A percentile compares a stretch with the other conserved stretches of the same genome.
These are phyloP conservation scores for Euzetes globulus DNA, from an alignment of 2,888 invertebrate species.

Conservation along the genomic window DNA sequence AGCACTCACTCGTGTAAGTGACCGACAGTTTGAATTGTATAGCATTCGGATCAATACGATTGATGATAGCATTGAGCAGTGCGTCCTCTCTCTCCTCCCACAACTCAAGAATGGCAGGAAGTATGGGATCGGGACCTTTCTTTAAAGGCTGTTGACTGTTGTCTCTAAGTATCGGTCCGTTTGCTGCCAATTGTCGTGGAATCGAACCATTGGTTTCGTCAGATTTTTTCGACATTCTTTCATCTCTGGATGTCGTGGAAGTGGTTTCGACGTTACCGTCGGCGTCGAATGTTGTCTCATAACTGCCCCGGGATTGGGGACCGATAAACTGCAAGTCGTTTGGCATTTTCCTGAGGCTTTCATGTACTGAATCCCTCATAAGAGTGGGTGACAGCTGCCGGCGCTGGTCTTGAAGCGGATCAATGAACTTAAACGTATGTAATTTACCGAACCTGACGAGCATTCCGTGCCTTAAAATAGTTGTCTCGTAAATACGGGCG, in stretches of 20 bases:
- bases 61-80: conserved; percentile 77
- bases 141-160: conserved; percentile 28
- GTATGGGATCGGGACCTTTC: conserved; percentile 70
- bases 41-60: conserved; percentile 68
- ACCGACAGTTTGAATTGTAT: conserved; percentile 87
- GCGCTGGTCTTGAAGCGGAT: conserved; percentile 46
- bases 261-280: conserved; percentile 87
- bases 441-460: conserved; percentile 52
- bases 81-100: conserved; percentile 89
- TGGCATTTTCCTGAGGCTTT: conserved; percentile 8
- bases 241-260: conserved; percentile 67
- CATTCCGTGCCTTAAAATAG: conserved; percentile 63
- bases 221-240: conserved; percentile 57
- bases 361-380: conserved; percentile 22
- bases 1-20: conserved; percentile 63
- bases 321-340: neutral
- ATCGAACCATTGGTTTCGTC: conserved; percentile 41
- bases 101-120: conserved; percentile 90
- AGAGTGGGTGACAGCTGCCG: conserved; percentile 6
- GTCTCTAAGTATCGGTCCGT: neutral
- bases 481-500: conserved; percentile 82
- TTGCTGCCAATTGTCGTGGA: neutral
- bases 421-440: conserved; percentile 52
- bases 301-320: conserved; percentile 36
- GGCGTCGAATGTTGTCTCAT: conserved; percentile 68